Evolutionary conservation across 2,113 vertebrate genomes (phyloP).

Genomic region (Potamarius usumacintae): DNA sequence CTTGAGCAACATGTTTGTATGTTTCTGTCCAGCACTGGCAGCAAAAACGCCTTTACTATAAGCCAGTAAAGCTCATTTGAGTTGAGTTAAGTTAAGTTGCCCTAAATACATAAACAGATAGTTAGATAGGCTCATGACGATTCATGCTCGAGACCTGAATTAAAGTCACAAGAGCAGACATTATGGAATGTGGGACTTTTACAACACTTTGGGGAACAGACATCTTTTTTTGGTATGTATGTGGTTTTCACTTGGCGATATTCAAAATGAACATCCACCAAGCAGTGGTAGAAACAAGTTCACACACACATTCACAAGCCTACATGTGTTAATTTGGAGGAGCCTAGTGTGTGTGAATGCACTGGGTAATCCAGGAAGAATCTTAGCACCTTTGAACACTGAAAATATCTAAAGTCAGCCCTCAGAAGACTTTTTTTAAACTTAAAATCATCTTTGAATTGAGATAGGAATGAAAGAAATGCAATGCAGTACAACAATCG

Average conservation of each 20-base stretch:
- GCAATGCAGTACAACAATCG: neutral
- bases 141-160: neutral
- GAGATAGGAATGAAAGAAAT: neutral
- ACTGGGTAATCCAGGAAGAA: slow-evolving; percentile 10
- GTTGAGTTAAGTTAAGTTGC: neutral
- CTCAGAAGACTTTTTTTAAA: neutral
- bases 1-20: neutral
- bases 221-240: neutral
- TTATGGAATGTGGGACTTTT: neutral
- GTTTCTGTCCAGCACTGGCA: neutral
- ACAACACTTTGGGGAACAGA: neutral
- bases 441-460: neutral
- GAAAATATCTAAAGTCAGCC: slow-evolving; percentile 7
- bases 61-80: neutral
- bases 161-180: neutral
- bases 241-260: neutral
- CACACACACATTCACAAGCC: slow-evolving; percentile 29
- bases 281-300: slow-evolving; percentile 23
- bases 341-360: slow-evolving; percentile 1
- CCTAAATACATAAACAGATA: neutral
- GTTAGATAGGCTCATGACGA: neutral
- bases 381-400: slow-evolving; percentile 12
- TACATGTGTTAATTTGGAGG: slow-evolving; percentile 40
- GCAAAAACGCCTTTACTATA: neutral
- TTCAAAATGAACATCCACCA: slow-evolving; percentile 19